Base-by-base conservation (phyloP, 2,888 invertebrate genomes). In the Adelognathus sp. region DNA sequence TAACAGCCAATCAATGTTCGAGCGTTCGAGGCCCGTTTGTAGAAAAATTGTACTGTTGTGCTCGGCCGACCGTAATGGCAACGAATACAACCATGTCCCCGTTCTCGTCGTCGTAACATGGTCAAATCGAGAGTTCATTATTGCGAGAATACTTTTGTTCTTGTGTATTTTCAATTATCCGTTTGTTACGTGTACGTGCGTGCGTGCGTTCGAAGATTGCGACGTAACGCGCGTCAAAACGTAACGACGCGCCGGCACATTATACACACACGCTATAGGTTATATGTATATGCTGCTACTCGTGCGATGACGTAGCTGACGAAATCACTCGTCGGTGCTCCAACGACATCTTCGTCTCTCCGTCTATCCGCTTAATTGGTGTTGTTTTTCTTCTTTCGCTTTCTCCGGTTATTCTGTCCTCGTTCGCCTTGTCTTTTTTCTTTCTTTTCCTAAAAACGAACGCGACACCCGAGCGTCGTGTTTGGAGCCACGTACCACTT, bases 281-380 rank as follows among this genome's bases (percentile, higher is more conserved):
- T 44, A 27, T n/a, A 31, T 14, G 63, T 50, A n/a, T 50, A 21
- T 33, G 67, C 36, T 31, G 21, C 54, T 63, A 39, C 27, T 56
- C 41, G 46, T 36, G 72, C 5, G 67, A 69, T 29, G 46, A 63
- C 24, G 60, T 60, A 18, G 41, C 52, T 39, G 61, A 63, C 50
- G 66, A 72, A 72, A 67, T 5, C 29, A 39, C 50, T 46, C 67
- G 36, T 24, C 63, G 73, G 39, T 56, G 31, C 39, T 63, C 63
- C 72, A 63, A 61, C 52, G 66, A 60, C 77, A 77, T 77, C 39
- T 66, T 54, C 29, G 60, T 46, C 24, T 72, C 16, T 50, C 33
- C 27, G 9, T 31, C 46, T 18, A 44, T 18, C 6, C 14, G 2
- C 39, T 18, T n/a, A 31, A 1, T 27, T 11, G 36, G 7, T 3